These are phyloP conservation scores for Panthera leo DNA, from an alignment of 2,113 vertebrate species.

Conservation along the genomic window DNA sequence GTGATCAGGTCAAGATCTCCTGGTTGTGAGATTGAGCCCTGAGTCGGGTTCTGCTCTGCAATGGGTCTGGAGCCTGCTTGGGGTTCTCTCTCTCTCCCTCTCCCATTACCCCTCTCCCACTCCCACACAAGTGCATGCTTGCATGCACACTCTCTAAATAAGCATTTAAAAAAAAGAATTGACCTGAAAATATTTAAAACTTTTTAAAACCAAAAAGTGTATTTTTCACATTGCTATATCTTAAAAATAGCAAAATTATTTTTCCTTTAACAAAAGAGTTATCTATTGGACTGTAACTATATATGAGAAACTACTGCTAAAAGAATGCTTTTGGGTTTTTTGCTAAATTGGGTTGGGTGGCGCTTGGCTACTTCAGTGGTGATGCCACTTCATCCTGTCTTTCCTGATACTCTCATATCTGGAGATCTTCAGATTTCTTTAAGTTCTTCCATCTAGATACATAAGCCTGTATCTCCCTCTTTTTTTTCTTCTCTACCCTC, in stretches of 20 bases:
- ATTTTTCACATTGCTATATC: not conserved
- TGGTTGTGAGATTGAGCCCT: too few relatives aligned
- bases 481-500: too few relatives aligned
- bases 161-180: too few relatives aligned
- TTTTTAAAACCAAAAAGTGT: not conserved
- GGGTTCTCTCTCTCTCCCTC: too few relatives aligned
- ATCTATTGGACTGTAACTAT: not conserved
- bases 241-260: constrained; percentile 13
- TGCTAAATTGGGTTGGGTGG: not conserved
- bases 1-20: too few relatives aligned
- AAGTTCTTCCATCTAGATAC: not conserved
- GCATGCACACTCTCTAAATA: too few relatives aligned
- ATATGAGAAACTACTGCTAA: not conserved
- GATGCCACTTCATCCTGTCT: accelerated
- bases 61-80: too few relatives aligned
- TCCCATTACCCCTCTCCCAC: too few relatives aligned
- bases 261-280: not conserved
- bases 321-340: not conserved
- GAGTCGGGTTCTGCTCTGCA: too few relatives aligned
- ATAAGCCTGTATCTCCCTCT: not conserved
- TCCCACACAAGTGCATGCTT: too few relatives aligned
- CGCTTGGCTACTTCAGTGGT: accelerated
- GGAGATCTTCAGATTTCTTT: not conserved
- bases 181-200: not conserved
- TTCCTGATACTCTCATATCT: not conserved